Evolutionary conservation across 2,888 invertebrate genomes (phyloP).

Genomic region (Abscondita cerata): DNA sequence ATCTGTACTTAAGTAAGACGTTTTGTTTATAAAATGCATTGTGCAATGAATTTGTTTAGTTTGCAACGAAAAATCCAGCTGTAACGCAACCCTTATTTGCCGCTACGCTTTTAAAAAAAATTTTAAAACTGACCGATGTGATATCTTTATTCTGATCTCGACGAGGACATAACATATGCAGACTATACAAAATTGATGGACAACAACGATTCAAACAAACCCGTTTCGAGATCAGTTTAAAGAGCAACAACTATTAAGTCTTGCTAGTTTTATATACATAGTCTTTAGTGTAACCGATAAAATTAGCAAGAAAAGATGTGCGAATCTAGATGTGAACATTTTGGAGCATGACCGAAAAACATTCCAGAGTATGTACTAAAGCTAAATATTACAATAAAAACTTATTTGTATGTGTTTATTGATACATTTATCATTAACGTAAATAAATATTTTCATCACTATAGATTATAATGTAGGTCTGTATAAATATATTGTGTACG

Average conservation of each 20-base stretch:
- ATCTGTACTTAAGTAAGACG: conserved; percentile 50
- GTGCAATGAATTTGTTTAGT: conserved; percentile 54
- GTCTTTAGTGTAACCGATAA: not conserved
- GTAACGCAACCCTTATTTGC: conserved; percentile 48
- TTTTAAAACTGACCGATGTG: not conserved
- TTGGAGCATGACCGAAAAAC: conserved; percentile 23
- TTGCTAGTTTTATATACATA: conserved; percentile 11
- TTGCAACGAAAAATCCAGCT: conserved; percentile 55
- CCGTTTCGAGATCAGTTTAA: conserved; percentile 13
- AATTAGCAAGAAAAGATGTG: not conserved
- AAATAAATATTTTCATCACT: conserved; percentile 58
- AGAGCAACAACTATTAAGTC: conserved; percentile 1
- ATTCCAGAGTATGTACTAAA: conserved; percentile 37
- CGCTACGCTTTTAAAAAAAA: conserved; percentile 39
- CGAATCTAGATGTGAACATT: conserved; percentile 23
- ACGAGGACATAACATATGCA: too few species aligned
- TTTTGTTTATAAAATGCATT: conserved; percentile 49
- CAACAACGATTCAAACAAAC: not conserved
- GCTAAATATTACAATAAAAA: conserved; percentile 48
- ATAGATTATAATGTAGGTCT: conserved; percentile 50
- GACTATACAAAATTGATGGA: too few species aligned
- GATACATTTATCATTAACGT: conserved; percentile 50
- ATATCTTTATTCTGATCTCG: conserved; percentile 12
- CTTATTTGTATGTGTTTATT: conserved; percentile 56
- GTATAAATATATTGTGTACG: conserved; percentile 48